Evolutionary conservation across 1,140 invertebrate species (phyloP), one percentile per base, ranked within the genome.

Genomic region (Drosophila asahinai): DNA sequence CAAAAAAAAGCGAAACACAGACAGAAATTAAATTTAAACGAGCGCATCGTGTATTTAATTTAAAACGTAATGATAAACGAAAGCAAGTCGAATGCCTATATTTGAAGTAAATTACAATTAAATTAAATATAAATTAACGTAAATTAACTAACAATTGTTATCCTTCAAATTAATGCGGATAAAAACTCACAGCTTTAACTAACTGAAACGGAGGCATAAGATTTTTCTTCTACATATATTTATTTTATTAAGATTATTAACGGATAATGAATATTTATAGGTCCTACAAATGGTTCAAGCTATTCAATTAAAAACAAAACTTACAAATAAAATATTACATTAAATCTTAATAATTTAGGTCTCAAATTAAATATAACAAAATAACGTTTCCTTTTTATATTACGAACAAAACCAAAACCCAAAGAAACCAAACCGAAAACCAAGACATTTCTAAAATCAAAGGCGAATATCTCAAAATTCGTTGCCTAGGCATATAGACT

Each of bases 131-230:
- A 68, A 60, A 66, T 51, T 84, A 66, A 74, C 54, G 64, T 72
- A 55, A 81, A 70, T 81, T 73, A 72, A 81, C 64, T 81, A 81
- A 62, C 70, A 84, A 83, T 84, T 84, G 79, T 90, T 90, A 90
- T 90, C 79, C 86, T 91, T 90, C 71, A 79, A 80, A 86, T 91
- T 90, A 86, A 86, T 90, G 86, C 86, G 86, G 81, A 90, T 89
- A 91, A 91, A 90, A 91, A 91, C 89, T 91, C 89, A 91, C 89
- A 91, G 89, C 89, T 91, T 91, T 91, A 91, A 91, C 79, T 91
- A 80, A 91, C 62, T 73, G 72, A 86, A 91, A 83, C 81, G 80
- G 78, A 91, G 82, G 86, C 86, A 90, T 84, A 91, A 90, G 86
- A 89, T 91, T 90, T 90, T 90, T 90, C 86, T 90, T 90, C 86